Evolutionary conservation across 2,888 invertebrate species (phyloP).

Genomic region (Aphelenchoides bicaudatus): DNA sequence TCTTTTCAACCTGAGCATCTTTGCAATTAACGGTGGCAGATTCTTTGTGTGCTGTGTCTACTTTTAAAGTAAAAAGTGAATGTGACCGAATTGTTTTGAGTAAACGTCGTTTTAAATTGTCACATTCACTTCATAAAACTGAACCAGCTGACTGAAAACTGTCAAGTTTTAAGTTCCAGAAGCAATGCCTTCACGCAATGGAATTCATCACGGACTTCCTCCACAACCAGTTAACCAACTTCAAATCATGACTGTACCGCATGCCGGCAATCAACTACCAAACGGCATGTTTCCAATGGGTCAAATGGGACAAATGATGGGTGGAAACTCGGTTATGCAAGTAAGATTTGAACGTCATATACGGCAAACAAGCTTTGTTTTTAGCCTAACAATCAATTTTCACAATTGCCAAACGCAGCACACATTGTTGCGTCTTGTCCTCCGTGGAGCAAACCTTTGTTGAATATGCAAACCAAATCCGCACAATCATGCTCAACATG

Average conservation of each 20-base stretch:
- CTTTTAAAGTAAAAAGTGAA: no score
- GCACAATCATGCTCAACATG: slow-evolving; percentile 28
- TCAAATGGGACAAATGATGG: slow-evolving; percentile 14
- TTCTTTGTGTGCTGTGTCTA: no score
- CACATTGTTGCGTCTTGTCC: slow-evolving; percentile 28
- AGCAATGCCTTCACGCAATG: slow-evolving; percentile 13
- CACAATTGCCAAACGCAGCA: slow-evolving; percentile 6
- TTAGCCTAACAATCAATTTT: neutral
- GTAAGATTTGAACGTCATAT: no score
- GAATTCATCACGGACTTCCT: neutral
- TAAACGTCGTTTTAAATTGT: no score
- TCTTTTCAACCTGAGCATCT: no score
- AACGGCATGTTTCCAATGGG: slow-evolving; percentile 6
- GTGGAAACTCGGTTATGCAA: neutral
- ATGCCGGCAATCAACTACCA: neutral
- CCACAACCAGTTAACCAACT: neutral
- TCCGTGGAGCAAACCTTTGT: slow-evolving; percentile 31
- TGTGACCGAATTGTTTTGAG: no score
- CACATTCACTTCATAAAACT: no score
- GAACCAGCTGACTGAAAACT: neutral
- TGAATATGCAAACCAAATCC: slow-evolving; percentile 26
- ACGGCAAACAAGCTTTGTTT: slow-evolving; percentile 3
- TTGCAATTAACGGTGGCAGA: no score
- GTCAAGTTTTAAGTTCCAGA: slow-evolving; percentile 10
- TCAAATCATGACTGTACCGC: slow-evolving; percentile 6